Percentiles rank a stretch among this genome's conserved stretches.
Evolutionary conservation across 2,888 invertebrate genomes (phyloP).

Genomic region (Ophonus ardosiacus): DNA sequence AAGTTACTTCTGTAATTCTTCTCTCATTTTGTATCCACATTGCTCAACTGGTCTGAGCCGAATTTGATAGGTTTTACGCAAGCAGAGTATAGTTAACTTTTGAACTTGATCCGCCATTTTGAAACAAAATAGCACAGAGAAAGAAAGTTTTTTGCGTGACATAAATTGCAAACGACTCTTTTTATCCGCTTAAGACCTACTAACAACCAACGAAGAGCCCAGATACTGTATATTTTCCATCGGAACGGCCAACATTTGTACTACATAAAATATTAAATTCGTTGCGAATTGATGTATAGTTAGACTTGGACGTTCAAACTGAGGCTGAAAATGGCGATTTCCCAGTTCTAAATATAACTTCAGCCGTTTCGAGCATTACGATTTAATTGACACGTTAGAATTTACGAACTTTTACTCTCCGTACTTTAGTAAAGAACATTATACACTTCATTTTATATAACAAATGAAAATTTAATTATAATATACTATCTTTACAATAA

Average conservation of each 20-base stretch:
- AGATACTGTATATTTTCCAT: conserved; percentile 24
- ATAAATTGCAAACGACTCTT: conserved; percentile 20
- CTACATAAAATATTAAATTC: conserved; percentile 18
- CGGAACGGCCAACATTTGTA: background rate
- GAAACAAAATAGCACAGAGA: conserved; percentile 30
- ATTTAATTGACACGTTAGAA: background rate
- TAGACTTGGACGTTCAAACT: background rate
- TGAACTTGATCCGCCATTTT: conserved; percentile 26
- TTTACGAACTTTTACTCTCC: background rate
- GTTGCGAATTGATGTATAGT: background rate
- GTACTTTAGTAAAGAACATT: background rate
- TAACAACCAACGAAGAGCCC: background rate
- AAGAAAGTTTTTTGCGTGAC: conserved; percentile 38
- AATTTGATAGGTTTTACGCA: conserved; percentile 31
- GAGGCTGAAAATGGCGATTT: background rate
- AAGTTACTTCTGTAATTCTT: background rate
- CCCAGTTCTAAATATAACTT: background rate
- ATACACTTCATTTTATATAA: background rate
- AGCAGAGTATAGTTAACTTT: conserved; percentile 24
- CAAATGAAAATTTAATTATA: too few relatives aligned
- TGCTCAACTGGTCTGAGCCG: conserved; percentile 15
- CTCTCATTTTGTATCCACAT: conserved; percentile 26
- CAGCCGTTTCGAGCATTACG: background rate
- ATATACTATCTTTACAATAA: too few relatives aligned
- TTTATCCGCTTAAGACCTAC: conserved; percentile 6